phyloP scores from a whole-genome alignment of 2,113 vertebrate species.

The Columba janthina region DNA sequence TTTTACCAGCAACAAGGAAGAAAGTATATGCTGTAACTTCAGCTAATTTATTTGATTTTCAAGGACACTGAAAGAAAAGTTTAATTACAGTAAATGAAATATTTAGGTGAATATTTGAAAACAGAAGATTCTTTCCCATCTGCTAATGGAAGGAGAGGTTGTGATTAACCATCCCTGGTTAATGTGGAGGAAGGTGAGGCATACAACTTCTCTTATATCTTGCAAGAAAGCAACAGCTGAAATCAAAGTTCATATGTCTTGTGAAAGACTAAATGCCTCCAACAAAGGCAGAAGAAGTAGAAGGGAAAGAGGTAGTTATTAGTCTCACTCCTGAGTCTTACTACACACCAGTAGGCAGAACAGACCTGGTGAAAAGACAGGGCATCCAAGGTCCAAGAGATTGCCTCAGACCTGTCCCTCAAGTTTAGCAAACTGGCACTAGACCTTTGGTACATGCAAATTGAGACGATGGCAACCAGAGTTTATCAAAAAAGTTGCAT shows the following conservation, averaged over 20 bases:
- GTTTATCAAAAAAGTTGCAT: neutral
- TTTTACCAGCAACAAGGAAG: neutral
- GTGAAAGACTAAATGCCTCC: neutral
- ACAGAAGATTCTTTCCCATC: neutral
- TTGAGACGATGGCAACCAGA: neutral
- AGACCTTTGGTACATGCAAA: neutral
- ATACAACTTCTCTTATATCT: neutral
- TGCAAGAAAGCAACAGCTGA: neutral
- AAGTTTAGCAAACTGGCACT: neutral
- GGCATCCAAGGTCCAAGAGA: neutral
- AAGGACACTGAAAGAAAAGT: neutral
- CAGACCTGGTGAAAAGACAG: neutral
- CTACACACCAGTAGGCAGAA: neutral
- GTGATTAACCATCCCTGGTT: neutral
- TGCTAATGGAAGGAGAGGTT: neutral
- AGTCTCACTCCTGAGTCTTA: neutral
- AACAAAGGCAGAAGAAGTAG: neutral
- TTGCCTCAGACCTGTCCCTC: neutral
- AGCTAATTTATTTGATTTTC: constrained; percentile 9
- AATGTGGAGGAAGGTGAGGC: neutral
- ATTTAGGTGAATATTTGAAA: constrained; percentile 2
- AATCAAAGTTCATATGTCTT: neutral
- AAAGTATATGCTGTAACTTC: neutral
- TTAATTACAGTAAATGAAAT: neutral
- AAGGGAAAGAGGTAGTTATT: neutral